Conservation (phyloP, 2,113 vertebrate species). For the Blennius ocellaris region DNA sequence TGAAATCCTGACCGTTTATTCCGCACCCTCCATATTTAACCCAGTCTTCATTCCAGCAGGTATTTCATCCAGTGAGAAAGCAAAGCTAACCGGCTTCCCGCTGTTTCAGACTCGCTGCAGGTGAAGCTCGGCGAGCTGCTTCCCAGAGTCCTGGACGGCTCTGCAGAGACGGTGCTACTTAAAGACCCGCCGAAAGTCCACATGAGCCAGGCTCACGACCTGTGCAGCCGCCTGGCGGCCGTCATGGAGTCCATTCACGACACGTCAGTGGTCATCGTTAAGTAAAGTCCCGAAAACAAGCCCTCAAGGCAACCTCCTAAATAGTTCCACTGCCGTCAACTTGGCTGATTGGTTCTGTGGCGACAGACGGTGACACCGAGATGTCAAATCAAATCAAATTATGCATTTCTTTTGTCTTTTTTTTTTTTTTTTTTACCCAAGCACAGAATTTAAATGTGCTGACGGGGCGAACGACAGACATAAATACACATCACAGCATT, state of each 20-base stretch:
- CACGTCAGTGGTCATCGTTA: constrained; percentile 86
- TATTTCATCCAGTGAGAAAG: too few relatives aligned
- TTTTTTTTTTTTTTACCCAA: too few relatives aligned
- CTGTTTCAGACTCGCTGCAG: constrained; percentile 86
- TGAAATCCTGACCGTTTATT: too few relatives aligned
- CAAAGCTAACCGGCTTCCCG: too few relatives aligned
- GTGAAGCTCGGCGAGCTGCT: constrained; percentile 91
- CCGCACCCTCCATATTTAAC: too few relatives aligned
- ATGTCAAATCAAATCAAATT: too few relatives aligned
- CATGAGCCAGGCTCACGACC: constrained; percentile 90
- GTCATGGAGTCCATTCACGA: constrained; percentile 95
- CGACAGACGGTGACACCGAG: background rate
- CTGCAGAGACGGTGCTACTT: constrained; percentile 86
- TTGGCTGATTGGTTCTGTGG: background rate
- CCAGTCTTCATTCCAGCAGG: too few relatives aligned
- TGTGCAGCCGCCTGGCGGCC: constrained; percentile 93
- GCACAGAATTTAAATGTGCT: too few relatives aligned
- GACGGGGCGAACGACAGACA: too few relatives aligned
- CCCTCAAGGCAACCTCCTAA: background rate
- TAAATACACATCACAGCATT: too few relatives aligned
- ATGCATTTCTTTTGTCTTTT: too few relatives aligned
- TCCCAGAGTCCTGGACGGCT: constrained; percentile 94
- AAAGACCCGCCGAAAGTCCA: constrained; percentile 95
- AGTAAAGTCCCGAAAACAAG: constrained; percentile 70
- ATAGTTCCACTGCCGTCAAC: constrained; percentile 7